Percentiles rank a stretch among this genome's conserved stretches.
These are phyloP conservation scores for Craterocephalus amniculus DNA, from an alignment of 2,797 vertebrate genomes.

Conservation along the genomic window DNA sequence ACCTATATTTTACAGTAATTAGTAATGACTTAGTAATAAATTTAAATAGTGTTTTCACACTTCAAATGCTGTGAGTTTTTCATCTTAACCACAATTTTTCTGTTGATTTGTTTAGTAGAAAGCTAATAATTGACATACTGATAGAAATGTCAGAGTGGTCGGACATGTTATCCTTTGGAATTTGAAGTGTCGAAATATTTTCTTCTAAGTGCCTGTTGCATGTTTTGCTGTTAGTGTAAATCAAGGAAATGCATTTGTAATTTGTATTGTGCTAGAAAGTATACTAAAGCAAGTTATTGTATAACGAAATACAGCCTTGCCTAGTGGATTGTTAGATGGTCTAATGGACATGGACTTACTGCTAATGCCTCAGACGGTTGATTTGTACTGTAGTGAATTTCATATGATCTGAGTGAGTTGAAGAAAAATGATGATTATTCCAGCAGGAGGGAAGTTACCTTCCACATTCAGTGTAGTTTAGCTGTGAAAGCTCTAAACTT, in stretches of 20 bases:
- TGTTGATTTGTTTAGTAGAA: not conserved
- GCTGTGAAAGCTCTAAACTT: constrained; percentile 11
- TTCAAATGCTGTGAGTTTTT: not conserved
- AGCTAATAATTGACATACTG: not conserved
- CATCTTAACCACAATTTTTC: not conserved
- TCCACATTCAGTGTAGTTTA: constrained; percentile 20
- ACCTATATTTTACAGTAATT: too few species aligned
- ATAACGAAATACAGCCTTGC: not conserved
- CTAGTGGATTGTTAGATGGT: not conserved
- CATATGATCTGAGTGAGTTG: constrained; percentile 18
- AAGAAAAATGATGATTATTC: constrained; percentile 10
- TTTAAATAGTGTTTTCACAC: not conserved
- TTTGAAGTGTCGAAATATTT: not conserved
- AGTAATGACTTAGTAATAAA: too few species aligned
- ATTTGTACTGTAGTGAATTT: constrained; percentile 1
- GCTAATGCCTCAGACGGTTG: not conserved
- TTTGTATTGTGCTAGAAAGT: not conserved
- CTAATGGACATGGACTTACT: constrained; percentile 7
- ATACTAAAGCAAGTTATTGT: too few species aligned
- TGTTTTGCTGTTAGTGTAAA: not conserved
- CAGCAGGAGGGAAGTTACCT: constrained; percentile 11
- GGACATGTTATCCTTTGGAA: not conserved
- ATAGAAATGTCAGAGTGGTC: not conserved
- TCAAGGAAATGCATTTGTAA: not conserved
- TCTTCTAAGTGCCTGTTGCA: not conserved